Evolutionary conservation across 1,140 invertebrate species (phyloP).

Genomic region (Kradibia gibbosae): DNA sequence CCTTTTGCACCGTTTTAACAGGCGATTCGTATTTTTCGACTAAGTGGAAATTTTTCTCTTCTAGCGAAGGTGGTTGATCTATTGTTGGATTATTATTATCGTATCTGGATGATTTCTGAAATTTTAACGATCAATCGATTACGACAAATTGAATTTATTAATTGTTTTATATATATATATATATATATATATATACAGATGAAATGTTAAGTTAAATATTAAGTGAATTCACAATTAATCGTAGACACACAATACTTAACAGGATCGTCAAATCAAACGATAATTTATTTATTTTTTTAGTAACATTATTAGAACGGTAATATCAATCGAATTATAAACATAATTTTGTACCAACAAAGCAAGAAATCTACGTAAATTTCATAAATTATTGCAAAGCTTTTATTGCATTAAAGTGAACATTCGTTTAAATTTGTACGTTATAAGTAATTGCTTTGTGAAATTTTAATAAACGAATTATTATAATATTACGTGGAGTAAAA

Average conservation of each 20-base stretch:
- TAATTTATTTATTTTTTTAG: slow-evolving; percentile 34
- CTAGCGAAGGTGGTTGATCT: slow-evolving; percentile 55
- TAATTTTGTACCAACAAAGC: slow-evolving; percentile 41
- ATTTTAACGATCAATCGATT: too few species aligned
- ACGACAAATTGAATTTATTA: too few species aligned
- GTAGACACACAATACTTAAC: background rate
- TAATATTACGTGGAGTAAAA: slow-evolving; percentile 43
- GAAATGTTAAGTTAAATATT: too few species aligned
- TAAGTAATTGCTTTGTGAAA: background rate
- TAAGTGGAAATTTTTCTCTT: slow-evolving; percentile 59
- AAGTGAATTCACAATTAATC: background rate
- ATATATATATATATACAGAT: too few species aligned
- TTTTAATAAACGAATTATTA: background rate
- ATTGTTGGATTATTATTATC: slow-evolving; percentile 64
- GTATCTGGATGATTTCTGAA: slow-evolving; percentile 65
- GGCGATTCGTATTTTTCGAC: slow-evolving; percentile 42
- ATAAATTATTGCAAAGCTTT: slow-evolving; percentile 51
- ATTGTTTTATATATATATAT: too few species aligned
- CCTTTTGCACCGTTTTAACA: slow-evolving; percentile 30
- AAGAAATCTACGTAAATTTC: slow-evolving; percentile 30
- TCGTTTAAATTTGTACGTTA: slow-evolving; percentile 7
- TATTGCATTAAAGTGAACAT: slow-evolving; percentile 43
- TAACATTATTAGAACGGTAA: background rate
- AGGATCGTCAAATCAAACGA: background rate
- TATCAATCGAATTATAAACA: slow-evolving; percentile 28